Conservation (phyloP, 1,140 invertebrate species). For the Camponotus vicinus region DNA sequence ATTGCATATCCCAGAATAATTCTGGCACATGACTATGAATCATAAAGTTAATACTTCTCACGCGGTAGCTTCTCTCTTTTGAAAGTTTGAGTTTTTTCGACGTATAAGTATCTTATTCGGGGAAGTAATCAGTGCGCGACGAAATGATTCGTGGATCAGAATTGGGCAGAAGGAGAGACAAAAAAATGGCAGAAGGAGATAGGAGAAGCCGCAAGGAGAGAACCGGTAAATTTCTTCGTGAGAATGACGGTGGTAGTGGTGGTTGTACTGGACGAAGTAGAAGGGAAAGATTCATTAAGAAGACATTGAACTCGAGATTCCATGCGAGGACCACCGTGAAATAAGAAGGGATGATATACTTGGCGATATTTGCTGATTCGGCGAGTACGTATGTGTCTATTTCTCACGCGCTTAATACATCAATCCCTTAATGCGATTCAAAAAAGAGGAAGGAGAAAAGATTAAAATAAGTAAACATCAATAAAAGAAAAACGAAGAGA, state of each 20-base stretch:
- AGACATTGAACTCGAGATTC: conserved; percentile 79
- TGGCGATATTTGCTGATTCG: conserved; percentile 63
- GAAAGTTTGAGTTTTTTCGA: conserved; percentile 17
- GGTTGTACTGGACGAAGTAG: conserved; percentile 54
- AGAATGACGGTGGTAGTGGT: conserved; percentile 55
- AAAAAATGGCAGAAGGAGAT: background rate
- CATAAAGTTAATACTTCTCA: background rate
- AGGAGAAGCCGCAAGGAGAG: background rate
- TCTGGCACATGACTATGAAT: background rate
- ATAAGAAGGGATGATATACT: conserved; percentile 64
- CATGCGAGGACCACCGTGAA: conserved; percentile 72
- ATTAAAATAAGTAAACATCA: background rate
- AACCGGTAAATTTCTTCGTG: conserved; percentile 46
- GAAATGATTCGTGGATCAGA: conserved; percentile 42
- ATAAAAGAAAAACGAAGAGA: background rate
- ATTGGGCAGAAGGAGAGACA: conserved; percentile 35
- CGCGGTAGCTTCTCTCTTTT: background rate
- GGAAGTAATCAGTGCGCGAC: conserved; percentile 44
- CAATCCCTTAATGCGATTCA: background rate
- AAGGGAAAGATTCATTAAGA: conserved; percentile 73
- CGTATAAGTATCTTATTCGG: background rate
- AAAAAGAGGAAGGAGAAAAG: background rate
- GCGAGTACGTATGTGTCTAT: conserved; percentile 44
- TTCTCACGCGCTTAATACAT: conserved; percentile 36
- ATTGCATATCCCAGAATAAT: background rate